Conservation (phyloP, 2,113 vertebrate species). For the Scopus umbretta region DNA sequence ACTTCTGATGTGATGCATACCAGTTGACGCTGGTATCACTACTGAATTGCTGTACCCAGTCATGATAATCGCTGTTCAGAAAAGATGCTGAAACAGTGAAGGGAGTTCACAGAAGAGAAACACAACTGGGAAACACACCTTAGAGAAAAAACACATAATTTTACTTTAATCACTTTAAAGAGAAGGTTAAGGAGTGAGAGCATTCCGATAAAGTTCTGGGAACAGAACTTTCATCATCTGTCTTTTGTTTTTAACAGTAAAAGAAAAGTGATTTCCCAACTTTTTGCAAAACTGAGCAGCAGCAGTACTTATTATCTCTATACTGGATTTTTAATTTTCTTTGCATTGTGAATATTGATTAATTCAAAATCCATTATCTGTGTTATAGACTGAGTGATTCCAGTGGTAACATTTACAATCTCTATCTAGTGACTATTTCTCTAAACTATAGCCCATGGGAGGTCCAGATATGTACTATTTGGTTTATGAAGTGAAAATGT, state of each 20-base stretch:
- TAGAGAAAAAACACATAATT: background rate
- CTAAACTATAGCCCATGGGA: background rate
- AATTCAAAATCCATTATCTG: background rate
- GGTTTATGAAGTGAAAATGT: background rate
- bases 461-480: background rate
- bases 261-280: background rate
- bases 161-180: background rate
- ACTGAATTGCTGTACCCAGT: background rate
- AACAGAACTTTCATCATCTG: background rate
- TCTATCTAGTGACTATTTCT: background rate
- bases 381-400: background rate
- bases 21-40: background rate
- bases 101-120: background rate
- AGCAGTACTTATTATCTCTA: background rate
- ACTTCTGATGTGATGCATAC: fast-evolving
- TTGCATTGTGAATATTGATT: background rate
- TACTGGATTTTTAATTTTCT: background rate
- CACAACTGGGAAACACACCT: background rate
- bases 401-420: background rate
- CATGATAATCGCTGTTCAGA: background rate
- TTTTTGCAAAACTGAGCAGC: background rate
- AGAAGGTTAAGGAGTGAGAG: background rate
- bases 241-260: background rate
- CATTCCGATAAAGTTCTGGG: no score
- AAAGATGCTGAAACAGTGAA: background rate